Conservation (phyloP, 2,113 vertebrate genomes). For the Pseudopipra pipra region DNA sequence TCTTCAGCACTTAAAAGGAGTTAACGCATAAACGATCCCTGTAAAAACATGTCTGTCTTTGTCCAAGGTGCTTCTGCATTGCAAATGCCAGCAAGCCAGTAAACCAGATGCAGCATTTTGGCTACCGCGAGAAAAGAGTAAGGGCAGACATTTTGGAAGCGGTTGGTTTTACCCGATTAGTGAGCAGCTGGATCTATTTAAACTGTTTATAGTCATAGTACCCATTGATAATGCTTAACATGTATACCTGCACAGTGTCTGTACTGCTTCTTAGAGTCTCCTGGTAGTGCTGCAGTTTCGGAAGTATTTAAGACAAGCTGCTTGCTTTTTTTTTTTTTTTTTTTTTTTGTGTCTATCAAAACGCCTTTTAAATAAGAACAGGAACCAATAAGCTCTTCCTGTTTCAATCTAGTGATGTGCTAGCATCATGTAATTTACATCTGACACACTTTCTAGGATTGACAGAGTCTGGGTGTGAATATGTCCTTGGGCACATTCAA, state of each 20-base stretch:
- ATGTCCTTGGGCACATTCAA: constrained; percentile 3
- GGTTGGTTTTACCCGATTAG: background rate
- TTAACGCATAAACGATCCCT: fast-evolving
- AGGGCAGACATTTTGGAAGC: background rate
- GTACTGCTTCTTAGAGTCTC: background rate
- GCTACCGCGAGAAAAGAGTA: background rate
- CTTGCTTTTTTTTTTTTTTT: background rate
- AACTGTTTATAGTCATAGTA: background rate
- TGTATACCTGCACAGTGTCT: background rate
- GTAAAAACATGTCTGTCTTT: background rate
- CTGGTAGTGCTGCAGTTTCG: background rate
- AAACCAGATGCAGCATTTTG: background rate
- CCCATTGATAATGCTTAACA: background rate
- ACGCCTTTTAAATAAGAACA: background rate
- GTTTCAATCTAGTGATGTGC: constrained; percentile 13
- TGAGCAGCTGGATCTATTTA: background rate
- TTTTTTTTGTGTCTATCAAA: background rate
- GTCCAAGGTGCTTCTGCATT: background rate
- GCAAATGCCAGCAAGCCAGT: background rate
- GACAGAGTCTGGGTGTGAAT: constrained; percentile 37
- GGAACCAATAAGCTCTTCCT: background rate
- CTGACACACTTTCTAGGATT: constrained; percentile 54
- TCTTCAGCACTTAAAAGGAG: background rate
- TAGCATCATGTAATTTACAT: constrained; percentile 55
- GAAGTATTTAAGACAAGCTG: background rate